phyloP scores from a whole-genome alignment of 2,888 invertebrate genomes.

The Helobdella robusta region DNA sequence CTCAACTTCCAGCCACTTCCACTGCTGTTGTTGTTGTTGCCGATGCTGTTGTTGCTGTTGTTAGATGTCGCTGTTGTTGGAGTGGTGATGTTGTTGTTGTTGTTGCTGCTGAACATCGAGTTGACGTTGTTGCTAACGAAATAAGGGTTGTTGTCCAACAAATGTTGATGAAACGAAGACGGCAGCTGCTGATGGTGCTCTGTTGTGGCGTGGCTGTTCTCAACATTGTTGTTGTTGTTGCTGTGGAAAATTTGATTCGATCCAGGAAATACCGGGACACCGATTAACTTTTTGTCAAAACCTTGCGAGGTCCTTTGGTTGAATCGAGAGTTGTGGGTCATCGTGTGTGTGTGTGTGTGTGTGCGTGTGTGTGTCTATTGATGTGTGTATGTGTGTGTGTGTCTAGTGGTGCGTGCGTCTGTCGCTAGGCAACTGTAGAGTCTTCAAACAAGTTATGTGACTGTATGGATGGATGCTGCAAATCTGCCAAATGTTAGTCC shows the following conservation, averaged over 20 bases:
- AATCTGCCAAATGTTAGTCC: no score
- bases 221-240: not conserved
- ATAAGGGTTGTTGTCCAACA: no score
- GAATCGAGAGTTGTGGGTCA: not conserved
- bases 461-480: no score
- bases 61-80: not conserved
- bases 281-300: conserved; percentile 21
- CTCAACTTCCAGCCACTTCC: conserved; percentile 27
- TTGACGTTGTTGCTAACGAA: no score
- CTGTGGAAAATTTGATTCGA: not conserved
- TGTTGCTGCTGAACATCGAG: no score
- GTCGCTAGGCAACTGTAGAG: no score
- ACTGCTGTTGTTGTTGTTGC: not conserved
- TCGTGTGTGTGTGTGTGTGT: conserved; percentile 5
- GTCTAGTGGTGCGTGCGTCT: not conserved
- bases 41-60: not conserved
- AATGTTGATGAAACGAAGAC: no score
- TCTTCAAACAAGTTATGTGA: no score
- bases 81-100: not conserved
- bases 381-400: conserved; percentile 4
- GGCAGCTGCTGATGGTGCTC: no score
- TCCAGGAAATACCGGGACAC: conserved; percentile 20
- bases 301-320: conserved; percentile 11
- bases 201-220: not conserved
- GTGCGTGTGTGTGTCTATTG: conserved; percentile 10